Evolutionary conservation across 2,113 vertebrate genomes (phyloP).

Genomic region (Sarotherodon lohbergeri): DNA sequence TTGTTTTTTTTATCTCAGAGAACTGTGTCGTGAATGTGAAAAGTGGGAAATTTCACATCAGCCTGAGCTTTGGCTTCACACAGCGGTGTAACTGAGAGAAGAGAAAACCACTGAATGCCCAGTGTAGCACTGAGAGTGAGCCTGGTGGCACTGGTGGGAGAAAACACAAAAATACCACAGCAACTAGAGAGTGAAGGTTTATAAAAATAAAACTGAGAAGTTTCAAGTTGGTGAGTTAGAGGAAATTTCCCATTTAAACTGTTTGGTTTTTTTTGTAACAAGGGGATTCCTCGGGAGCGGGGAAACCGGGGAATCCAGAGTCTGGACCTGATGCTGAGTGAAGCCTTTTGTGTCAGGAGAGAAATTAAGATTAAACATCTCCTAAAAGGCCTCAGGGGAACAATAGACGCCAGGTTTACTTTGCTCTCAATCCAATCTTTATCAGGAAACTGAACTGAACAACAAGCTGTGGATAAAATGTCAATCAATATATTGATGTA

Average conservation of each 20-base stretch:
- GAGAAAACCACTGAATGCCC: not conserved
- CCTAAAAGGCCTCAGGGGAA: not conserved
- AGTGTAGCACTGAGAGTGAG: not conserved
- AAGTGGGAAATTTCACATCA: constrained; percentile 66
- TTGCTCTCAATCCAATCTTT: not conserved
- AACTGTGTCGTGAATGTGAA: constrained; percentile 1
- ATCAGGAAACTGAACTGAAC: not conserved
- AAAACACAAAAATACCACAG: not conserved
- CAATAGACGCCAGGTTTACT: not conserved
- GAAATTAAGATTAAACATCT: constrained; percentile 9
- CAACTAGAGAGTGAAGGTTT: not conserved
- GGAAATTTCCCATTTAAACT: constrained; percentile 19
- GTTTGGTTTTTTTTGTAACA: not conserved
- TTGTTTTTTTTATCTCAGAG: constrained; percentile 16
- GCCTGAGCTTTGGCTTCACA: constrained; percentile 38
- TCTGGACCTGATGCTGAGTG: not conserved
- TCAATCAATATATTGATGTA: not conserved
- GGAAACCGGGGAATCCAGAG: constrained; percentile 42
- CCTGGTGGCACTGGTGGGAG: not conserved
- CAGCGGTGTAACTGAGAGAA: constrained; percentile 13
- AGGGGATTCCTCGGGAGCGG: constrained; percentile 45
- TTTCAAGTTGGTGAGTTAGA: not conserved
- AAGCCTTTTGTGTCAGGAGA: constrained; percentile 6
- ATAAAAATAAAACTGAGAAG: not conserved
- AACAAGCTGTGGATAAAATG: not conserved